Evolutionary conservation across 2,797 vertebrate genomes (phyloP), one percentile per base, ranked within the genome.

Genomic region (Poeciliopsis turneri): DNA sequence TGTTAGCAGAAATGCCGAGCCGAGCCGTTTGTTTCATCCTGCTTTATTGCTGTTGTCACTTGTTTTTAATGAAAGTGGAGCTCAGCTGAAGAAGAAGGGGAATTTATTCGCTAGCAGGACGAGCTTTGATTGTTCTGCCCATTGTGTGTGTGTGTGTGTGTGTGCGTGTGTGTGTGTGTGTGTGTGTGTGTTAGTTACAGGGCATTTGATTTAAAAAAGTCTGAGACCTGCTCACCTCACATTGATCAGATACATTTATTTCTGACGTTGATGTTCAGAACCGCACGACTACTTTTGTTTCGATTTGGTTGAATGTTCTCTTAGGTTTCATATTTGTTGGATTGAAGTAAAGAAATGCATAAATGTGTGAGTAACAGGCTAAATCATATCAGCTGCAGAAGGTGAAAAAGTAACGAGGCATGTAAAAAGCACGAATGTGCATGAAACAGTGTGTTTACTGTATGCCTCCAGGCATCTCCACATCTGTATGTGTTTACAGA

Each of bases 31-130:
- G 77, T 68, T 84, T 82, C 78, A 13, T 85, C 79, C 81, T 85
- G 87, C 84, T 89, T 92, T 91, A 92, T 88, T 79, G 84, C 87
- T 87, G 88, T 77, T 87, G 90, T 92, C 92, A 88, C 84, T 91
- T 72, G 81, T 84, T 91, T 88, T 90, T 91, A 91, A 92, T 92
- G 87, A 90, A 90, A 87, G 87, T 87, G 84, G 82, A 84, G 85
- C 75, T 86, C 70, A 28, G 83, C 76, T 61, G 51, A 53, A 53
- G 75, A 69, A 79, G 77, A 68, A 74, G 46, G 55, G 51, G 64
- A 59, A 72, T 81, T 84, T 84, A 76, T 86, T 81, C 0, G 66
- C 55, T 80, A 69, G 74, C 79, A 87, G 78, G 70, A 82, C 68
- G n/a, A 55, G 76, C 57, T 55, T 75, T 41, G 20, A 80, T 78